Conservation (phyloP, 1,140 invertebrate species). For the Aphaenogaster floridana region DNA sequence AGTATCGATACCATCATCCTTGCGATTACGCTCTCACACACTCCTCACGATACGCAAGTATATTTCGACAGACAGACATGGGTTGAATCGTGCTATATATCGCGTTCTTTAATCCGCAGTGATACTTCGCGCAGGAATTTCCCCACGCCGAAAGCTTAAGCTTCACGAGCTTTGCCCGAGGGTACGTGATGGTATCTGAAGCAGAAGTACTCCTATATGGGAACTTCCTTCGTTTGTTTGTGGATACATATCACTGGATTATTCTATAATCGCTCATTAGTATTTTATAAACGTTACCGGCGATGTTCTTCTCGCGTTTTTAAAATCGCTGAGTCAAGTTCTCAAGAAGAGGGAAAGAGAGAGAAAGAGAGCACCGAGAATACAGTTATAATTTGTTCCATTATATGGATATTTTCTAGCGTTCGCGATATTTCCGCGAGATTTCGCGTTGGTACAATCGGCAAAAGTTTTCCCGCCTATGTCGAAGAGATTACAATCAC, state of each 20-base stretch:
- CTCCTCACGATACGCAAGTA: constrained; percentile 20
- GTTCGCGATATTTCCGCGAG: constrained; percentile 31
- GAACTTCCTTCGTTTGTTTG: constrained; percentile 48
- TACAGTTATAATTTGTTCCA: constrained; percentile 41
- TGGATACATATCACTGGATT: constrained; percentile 9
- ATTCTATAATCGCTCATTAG: constrained; percentile 35
- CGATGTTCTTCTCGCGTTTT: constrained; percentile 1
- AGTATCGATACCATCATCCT: not conserved
- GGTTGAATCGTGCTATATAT: not conserved
- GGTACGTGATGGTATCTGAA: not conserved
- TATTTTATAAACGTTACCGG: constrained; percentile 30
- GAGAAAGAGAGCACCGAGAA: not conserved
- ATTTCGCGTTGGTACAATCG: not conserved
- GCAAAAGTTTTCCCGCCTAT: not conserved
- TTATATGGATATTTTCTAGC: constrained; percentile 20
- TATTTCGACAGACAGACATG: not conserved
- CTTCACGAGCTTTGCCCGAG: not conserved
- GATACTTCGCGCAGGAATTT: not conserved
- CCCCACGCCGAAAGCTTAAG: not conserved
- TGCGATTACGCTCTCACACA: not conserved
- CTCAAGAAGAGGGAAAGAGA: not conserved
- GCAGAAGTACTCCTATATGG: not conserved
- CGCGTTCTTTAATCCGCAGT: not conserved
- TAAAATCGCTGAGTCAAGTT: constrained; percentile 1
- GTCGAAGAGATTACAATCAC: not conserved